Conservation (phyloP, 2,113 vertebrate species). For the Cisticola juncidis region DNA sequence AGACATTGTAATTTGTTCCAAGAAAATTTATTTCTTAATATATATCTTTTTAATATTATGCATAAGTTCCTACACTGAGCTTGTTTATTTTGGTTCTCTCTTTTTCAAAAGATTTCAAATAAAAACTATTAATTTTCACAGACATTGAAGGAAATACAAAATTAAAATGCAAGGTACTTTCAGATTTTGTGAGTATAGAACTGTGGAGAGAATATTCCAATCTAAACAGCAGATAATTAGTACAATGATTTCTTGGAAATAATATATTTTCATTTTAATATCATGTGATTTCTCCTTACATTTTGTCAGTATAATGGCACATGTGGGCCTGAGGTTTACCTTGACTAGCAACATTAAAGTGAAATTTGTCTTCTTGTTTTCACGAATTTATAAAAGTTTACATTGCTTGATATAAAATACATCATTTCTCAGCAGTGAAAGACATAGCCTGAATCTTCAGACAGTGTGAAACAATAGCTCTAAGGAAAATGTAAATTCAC, state of each 20-base stretch:
- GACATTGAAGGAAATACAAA: not conserved
- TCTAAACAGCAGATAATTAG: not conserved
- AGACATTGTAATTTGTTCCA: not conserved
- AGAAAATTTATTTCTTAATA: not conserved
- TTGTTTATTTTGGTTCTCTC: not conserved
- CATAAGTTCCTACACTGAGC: not conserved
- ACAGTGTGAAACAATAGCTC: slow-evolving; percentile 66
- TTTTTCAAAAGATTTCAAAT: not conserved
- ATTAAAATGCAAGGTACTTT: not conserved
- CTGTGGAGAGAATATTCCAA: not conserved
- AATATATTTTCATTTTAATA: not conserved
- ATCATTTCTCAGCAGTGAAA: slow-evolving; percentile 43
- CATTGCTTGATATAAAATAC: slow-evolving; percentile 45
- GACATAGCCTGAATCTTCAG: slow-evolving; percentile 43
- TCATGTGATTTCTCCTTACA: not conserved
- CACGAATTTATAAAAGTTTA: slow-evolving; percentile 56
- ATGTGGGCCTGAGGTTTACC: not conserved
- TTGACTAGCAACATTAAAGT: not conserved
- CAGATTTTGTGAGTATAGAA: not conserved
- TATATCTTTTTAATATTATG: not conserved
- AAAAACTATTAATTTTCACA: not conserved
- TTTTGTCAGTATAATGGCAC: not conserved
- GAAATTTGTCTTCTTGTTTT: slow-evolving; percentile 36
- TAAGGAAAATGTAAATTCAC: slow-evolving; percentile 66
- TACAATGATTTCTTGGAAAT: not conserved